These are phyloP conservation scores for Etia nguti DNA, from an alignment of 2,113 vertebrate species.

Conservation along the genomic window DNA sequence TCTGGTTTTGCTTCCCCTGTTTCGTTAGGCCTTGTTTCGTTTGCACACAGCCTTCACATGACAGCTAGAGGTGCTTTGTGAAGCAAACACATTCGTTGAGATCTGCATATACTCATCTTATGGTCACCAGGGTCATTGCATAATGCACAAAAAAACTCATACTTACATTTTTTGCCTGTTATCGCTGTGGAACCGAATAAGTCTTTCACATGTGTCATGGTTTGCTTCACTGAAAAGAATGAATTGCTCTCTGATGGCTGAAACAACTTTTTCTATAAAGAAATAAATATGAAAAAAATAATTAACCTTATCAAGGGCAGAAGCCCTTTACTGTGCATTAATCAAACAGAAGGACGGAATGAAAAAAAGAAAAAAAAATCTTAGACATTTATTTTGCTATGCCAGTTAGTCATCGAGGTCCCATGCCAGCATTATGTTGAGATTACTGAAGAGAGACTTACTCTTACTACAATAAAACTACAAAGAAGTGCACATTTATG, in stretches of 20 bases:
- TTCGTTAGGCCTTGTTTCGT: no score
- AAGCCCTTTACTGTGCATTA: not conserved
- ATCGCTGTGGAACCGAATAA: not conserved
- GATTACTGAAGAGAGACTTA: not conserved
- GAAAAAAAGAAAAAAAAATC: not conserved
- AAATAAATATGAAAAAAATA: not conserved
- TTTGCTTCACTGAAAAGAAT: not conserved
- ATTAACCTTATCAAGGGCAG: not conserved
- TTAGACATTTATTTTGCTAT: not conserved
- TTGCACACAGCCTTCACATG: no score
- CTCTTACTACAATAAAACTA: not conserved
- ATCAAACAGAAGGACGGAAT: not conserved
- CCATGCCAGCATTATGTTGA: not conserved
- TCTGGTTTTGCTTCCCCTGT: no score
- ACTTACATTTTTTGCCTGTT: not conserved
- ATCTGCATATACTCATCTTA: not conserved
- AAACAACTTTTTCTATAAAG: not conserved
- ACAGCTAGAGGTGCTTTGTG: not conserved
- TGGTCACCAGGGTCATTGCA: not conserved
- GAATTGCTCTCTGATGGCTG: not conserved
- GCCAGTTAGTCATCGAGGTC: not conserved
- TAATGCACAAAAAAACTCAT: not conserved
- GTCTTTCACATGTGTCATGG: not conserved
- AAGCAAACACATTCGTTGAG: not conserved
- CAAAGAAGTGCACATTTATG: not conserved